Conservation (phyloP, 2,888 invertebrate genomes). For the Mesopsocus fuscifrons region DNA sequence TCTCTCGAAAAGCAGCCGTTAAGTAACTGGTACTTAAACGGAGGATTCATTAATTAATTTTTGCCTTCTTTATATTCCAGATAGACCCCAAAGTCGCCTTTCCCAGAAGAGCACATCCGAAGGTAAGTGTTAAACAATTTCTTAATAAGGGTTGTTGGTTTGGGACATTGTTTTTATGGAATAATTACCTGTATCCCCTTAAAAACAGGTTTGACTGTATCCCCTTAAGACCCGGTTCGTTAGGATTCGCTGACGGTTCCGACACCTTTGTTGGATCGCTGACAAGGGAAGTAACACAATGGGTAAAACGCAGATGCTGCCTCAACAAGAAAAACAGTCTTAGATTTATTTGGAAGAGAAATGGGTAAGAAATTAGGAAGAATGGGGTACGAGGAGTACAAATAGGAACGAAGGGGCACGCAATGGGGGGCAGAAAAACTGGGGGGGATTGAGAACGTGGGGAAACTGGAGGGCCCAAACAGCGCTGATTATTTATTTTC, state of each 20-base stretch:
- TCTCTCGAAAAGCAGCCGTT: no score
- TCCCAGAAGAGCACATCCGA: constrained; percentile 96
- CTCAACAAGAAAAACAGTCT: not conserved
- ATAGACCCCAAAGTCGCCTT: constrained; percentile 99
- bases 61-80: constrained; percentile 42
- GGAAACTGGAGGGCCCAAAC: no score
- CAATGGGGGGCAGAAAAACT: constrained; percentile 8
- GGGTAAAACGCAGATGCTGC: not conserved
- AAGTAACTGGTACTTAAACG: no score
- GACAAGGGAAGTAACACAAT: not conserved
- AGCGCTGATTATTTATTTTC: no score
- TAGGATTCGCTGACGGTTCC: no score
- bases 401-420: constrained; percentile 8
- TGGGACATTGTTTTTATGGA: no score
- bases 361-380: constrained; percentile 10
- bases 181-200: no score
- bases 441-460: constrained; percentile 8
- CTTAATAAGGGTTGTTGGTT: no score
- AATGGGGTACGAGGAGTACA: constrained; percentile 18
- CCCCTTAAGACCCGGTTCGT: no score
- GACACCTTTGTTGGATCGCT: no score
- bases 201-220: no score
- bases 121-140: constrained; percentile 46
- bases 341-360: not conserved
- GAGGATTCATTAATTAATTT: no score